Percentiles rank a stretch among this genome's conserved stretches.
Evolutionary conservation across 2,888 invertebrate species (phyloP).

Genomic region (Pristionchus arcanus): DNA sequence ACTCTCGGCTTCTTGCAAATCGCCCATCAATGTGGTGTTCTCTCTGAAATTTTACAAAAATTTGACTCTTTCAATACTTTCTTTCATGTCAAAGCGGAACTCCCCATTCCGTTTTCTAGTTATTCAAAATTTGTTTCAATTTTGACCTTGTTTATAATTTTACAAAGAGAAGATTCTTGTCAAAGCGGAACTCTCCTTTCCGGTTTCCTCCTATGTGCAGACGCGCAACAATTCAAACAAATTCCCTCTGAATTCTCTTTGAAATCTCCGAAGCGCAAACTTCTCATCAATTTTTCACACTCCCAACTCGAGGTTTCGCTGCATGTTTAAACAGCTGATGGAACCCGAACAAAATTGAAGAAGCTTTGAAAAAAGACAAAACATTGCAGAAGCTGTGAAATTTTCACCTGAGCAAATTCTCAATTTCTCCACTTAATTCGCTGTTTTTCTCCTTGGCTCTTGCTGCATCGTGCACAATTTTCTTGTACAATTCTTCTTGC

Average conservation of each 20-base stretch:
- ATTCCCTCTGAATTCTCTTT: not conserved
- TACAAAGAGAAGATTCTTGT: too few relatives aligned
- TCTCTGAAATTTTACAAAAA: conserved; percentile 60
- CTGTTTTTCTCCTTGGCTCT: conserved; percentile 54
- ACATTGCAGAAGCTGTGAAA: not conserved
- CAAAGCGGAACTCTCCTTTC: not conserved
- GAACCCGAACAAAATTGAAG: not conserved
- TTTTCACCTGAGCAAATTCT: conserved; percentile 43
- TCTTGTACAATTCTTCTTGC: conserved; percentile 58
- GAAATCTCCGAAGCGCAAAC: not conserved
- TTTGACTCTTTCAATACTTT: not conserved
- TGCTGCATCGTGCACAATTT: conserved; percentile 56
- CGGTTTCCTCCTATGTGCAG: not conserved
- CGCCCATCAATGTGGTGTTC: conserved; percentile 62
- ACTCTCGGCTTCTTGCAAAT: conserved; percentile 64
- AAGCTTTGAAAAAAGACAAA: not conserved
- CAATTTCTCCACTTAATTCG: conserved; percentile 43
- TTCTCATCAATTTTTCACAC: not conserved
- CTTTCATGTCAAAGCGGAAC: too few relatives aligned
- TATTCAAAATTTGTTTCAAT: too few relatives aligned
- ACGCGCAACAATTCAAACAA: not conserved
- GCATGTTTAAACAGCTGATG: not conserved
- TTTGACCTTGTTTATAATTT: too few relatives aligned
- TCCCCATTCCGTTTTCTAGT: not conserved
- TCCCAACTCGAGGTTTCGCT: not conserved